phyloP scores from a whole-genome alignment of 2,113 vertebrate genomes.

The Hypocryptadius cinnamomeus region DNA sequence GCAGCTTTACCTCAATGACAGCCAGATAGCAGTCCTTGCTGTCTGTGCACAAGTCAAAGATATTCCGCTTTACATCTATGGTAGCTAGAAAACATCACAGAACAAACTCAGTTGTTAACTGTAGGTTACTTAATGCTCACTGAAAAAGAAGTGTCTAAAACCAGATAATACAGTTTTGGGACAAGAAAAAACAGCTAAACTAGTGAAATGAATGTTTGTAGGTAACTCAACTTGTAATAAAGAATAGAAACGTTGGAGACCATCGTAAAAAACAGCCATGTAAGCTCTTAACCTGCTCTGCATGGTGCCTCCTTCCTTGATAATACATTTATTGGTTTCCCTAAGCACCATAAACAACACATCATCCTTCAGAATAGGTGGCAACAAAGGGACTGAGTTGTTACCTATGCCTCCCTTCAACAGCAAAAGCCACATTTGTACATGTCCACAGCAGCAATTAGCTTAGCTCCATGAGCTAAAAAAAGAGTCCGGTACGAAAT shows the following conservation, averaged over 20 bases:
- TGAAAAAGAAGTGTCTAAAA: neutral
- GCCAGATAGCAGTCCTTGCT: conserved; percentile 98
- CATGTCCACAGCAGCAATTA: neutral
- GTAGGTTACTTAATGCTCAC: neutral
- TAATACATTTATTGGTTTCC: neutral
- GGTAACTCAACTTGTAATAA: neutral
- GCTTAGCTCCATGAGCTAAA: neutral
- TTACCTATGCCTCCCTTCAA: neutral
- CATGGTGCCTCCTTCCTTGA: neutral
- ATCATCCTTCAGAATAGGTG: neutral
- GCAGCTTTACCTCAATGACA: conserved; percentile 88
- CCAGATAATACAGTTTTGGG: neutral
- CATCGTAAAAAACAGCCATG: neutral
- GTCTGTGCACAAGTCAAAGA: conserved; percentile 98
- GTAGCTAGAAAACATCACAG: conserved; percentile 79
- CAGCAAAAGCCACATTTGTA: neutral
- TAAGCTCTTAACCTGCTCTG: neutral
- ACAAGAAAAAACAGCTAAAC: neutral
- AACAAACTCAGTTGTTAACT: neutral
- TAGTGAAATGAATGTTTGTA: neutral
- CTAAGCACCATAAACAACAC: neutral
- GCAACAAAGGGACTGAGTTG: neutral
- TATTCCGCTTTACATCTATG: conserved; percentile 97
- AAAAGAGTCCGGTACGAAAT: neutral
- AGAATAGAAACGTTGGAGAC: neutral